Evolutionary conservation across 2,797 vertebrate genomes (phyloP).

Genomic region (Nasua narica): DNA sequence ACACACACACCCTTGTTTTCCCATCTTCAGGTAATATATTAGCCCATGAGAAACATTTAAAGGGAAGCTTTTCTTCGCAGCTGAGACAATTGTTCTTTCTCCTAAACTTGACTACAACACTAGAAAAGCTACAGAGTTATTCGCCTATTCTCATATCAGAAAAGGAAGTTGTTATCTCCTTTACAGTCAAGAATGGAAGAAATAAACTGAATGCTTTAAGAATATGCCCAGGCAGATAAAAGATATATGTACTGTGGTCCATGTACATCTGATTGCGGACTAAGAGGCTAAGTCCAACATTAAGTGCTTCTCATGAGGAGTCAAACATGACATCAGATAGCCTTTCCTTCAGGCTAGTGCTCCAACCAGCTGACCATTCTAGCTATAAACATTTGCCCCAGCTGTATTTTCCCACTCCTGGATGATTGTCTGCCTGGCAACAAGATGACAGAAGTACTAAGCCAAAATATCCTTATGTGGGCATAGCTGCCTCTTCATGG

Average conservation of each 20-base stretch:
- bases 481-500: conserved; percentile 76
- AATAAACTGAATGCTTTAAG: background rate
- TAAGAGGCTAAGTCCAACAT: background rate
- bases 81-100: background rate
- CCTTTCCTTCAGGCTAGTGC: background rate
- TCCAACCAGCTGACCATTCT: conserved; percentile 60
- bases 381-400: conserved; percentile 56
- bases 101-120: background rate
- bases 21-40: conserved; percentile 43
- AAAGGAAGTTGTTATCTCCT: background rate
- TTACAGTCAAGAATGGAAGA: background rate
- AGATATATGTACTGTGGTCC: background rate
- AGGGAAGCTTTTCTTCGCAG: background rate
- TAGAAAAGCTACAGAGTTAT: background rate
- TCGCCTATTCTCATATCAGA: background rate
- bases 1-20: conserved; percentile 22
- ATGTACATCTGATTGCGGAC: background rate
- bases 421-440: conserved; percentile 72
- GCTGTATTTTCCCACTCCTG: conserved; percentile 71
- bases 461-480: conserved; percentile 80
- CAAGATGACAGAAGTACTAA: conserved; percentile 60
- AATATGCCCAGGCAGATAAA: background rate
- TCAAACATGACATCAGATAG: background rate
- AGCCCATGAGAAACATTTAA: background rate
- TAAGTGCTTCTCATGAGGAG: background rate